These are phyloP conservation scores for Heliconius congener DNA, from an alignment of 1,140 invertebrate species.

Conservation along the genomic window DNA sequence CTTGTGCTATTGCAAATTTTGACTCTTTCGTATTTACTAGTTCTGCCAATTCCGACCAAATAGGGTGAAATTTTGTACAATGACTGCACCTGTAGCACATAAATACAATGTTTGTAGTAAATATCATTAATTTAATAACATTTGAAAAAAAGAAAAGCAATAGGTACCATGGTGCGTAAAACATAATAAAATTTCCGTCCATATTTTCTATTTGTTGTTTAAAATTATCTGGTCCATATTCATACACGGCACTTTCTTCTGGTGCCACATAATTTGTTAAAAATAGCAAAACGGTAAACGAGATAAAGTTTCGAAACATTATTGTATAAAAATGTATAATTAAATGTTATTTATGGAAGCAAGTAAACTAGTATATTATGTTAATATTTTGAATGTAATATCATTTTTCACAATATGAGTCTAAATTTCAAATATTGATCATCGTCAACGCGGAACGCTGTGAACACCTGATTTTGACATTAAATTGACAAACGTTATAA, in stretches of 20 bases:
- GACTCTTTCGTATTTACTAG: conserved; percentile 71
- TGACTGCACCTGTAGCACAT: conserved; percentile 62
- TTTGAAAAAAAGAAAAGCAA: neutral
- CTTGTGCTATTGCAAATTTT: conserved; percentile 73
- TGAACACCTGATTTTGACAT: conserved; percentile 22
- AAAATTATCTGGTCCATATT: conserved; percentile 69
- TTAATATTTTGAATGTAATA: neutral
- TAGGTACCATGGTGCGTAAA: conserved; percentile 69
- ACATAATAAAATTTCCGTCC: conserved; percentile 77
- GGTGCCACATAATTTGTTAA: conserved; percentile 62
- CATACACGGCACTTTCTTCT: conserved; percentile 64
- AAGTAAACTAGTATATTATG: neutral
- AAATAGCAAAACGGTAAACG: conserved; percentile 33
- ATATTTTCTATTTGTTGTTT: conserved; percentile 66
- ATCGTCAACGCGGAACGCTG: conserved; percentile 6
- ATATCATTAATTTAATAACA: neutral
- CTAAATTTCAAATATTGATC: neutral
- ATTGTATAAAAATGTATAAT: neutral
- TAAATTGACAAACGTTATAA: conserved; percentile 4
- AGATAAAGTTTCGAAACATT: conserved; percentile 25
- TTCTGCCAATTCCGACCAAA: conserved; percentile 67
- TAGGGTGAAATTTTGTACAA: conserved; percentile 70
- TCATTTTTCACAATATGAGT: conserved; percentile 1
- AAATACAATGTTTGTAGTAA: conserved; percentile 1
- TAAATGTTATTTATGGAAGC: neutral